phyloP scores from a whole-genome alignment of 53 echinoderm and acorn worm genomes.

The Paracentrotus lividus region DNA sequence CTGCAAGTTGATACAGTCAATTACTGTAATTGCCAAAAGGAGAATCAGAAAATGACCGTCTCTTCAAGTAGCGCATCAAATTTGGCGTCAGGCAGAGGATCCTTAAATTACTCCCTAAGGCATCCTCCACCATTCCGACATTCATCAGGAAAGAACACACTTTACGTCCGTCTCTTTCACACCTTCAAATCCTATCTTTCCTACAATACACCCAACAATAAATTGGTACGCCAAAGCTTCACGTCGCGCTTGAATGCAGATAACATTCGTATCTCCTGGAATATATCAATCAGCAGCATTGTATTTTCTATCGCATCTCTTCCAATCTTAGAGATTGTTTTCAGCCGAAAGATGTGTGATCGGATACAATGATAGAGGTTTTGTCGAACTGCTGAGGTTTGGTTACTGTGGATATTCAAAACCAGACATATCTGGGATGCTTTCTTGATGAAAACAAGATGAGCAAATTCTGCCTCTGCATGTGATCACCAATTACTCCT shows the following conservation, averaged over 20 bases:
- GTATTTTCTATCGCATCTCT: not conserved
- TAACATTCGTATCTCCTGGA: not conserved
- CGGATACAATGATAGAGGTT: not conserved
- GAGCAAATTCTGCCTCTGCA: not conserved
- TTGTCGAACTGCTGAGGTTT: not conserved
- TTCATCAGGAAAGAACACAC: constrained; percentile 8
- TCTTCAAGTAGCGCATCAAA: not conserved
- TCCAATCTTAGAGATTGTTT: not conserved
- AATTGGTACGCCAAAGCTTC: not conserved
- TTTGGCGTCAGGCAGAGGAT: not conserved
- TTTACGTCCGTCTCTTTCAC: not conserved
- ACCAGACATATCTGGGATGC: not conserved
- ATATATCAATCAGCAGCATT: not conserved
- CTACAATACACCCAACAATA: not conserved
- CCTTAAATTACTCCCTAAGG: not conserved
- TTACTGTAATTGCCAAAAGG: constrained; percentile 5
- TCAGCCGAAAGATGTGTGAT: not conserved
- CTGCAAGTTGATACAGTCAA: constrained; percentile 1
- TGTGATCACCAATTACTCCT: not conserved
- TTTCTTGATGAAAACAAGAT: not conserved
- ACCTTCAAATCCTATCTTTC: not conserved
- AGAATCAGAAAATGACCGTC: not conserved
- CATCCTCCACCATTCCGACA: not conserved
- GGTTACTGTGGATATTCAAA: not conserved
- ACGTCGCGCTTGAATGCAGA: not conserved